Conservation (phyloP, 2,113 vertebrate species). For the Hemiprocne comata region DNA sequence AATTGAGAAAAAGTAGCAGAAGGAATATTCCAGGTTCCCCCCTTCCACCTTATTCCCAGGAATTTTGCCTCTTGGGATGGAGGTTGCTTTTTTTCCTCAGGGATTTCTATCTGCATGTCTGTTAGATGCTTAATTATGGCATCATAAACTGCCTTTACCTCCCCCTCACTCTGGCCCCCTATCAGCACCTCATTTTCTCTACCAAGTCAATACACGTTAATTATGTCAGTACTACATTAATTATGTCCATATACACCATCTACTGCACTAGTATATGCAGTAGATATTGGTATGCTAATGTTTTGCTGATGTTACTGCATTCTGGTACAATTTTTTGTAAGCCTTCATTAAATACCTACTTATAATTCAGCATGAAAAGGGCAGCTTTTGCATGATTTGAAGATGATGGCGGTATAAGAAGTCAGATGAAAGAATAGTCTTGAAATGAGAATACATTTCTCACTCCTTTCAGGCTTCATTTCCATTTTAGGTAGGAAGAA, state of each 20-base stretch:
- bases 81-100: too few species aligned
- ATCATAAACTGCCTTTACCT: too few species aligned
- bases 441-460: background rate
- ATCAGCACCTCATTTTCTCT: too few species aligned
- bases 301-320: background rate
- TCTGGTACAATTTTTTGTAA: background rate
- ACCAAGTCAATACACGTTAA: too few species aligned
- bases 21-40: too few species aligned
- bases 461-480: conserved; percentile 22
- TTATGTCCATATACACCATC: background rate
- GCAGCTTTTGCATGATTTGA: conserved; percentile 6
- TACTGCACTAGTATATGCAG: background rate
- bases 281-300: background rate
- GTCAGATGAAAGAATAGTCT: conserved; percentile 14
- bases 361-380: background rate
- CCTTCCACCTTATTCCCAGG: too few species aligned
- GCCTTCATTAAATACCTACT: conserved; percentile 6
- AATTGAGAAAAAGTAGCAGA: too few species aligned
- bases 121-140: too few species aligned
- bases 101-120: too few species aligned
- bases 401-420: background rate
- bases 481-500: background rate
- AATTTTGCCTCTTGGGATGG: too few species aligned
- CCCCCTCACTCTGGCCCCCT: too few species aligned
- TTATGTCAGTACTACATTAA: background rate